Percentiles rank a stretch among this genome's conserved stretches.
Conservation (phyloP, 92 coral and sea anemone genomes). For the Paragorgia papillata region DNA sequence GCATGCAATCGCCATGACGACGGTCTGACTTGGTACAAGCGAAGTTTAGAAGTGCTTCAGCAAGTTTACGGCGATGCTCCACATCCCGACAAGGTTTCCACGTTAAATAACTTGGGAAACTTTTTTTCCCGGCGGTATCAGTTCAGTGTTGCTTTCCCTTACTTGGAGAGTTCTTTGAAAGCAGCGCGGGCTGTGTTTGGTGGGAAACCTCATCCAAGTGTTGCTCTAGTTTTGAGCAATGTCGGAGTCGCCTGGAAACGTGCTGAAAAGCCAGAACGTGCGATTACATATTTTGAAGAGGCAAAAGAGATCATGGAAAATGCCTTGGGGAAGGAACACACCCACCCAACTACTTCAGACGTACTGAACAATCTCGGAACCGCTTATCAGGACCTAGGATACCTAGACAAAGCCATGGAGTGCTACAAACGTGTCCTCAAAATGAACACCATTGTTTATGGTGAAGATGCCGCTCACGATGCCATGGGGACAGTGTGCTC, state of each 20-base stretch:
- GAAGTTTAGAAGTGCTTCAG: not conserved
- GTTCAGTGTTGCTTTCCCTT: not conserved
- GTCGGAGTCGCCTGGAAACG: constrained; percentile 8
- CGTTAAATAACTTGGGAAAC: constrained; percentile 16
- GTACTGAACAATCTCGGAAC: constrained; percentile 18
- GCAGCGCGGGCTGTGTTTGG: constrained; percentile 1
- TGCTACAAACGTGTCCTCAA: not conserved
- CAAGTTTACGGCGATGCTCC: not conserved
- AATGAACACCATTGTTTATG: constrained; percentile 1
- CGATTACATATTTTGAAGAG: constrained; percentile 9
- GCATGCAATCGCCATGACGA: constrained; percentile 7
- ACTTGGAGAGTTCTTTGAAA: not conserved
- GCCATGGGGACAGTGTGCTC: constrained; percentile 7
- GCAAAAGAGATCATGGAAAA: constrained; percentile 4
- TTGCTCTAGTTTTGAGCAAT: not conserved
- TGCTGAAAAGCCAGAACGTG: not conserved
- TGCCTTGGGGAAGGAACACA: not conserved
- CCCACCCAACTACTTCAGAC: not conserved
- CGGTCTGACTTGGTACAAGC: constrained; percentile 15
- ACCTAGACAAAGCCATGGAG: not conserved
- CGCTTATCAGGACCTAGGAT: constrained; percentile 4
- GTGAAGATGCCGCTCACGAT: not conserved
- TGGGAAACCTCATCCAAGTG: constrained; percentile 1
- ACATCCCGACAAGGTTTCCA: constrained; percentile 14
- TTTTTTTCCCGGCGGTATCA: not conserved